Conservation (phyloP, 2,797 vertebrate species). For the Scolopax rusticola region DNA sequence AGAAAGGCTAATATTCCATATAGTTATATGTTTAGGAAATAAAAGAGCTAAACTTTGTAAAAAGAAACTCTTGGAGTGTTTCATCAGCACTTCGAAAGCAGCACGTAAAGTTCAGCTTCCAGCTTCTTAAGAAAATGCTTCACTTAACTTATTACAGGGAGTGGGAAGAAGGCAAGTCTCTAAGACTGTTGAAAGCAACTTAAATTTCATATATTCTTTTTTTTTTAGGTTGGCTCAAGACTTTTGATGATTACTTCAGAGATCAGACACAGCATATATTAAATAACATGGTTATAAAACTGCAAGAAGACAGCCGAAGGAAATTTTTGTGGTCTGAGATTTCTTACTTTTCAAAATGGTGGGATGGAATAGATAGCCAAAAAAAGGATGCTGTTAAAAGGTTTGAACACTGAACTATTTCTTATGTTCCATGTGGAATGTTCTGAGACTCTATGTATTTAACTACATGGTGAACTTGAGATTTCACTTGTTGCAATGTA, state of each 20-base stretch:
- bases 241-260: conserved; percentile 92
- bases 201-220: conserved; percentile 24
- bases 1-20: neutral
- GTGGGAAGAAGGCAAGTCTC: neutral
- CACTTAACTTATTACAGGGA: neutral
- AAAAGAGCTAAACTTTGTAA: neutral
- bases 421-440: neutral
- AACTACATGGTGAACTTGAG: neutral
- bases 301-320: conserved; percentile 85
- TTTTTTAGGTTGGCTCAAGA: conserved; percentile 93
- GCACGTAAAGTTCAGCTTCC: neutral
- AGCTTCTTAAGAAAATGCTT: neutral
- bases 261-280: conserved; percentile 94
- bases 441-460: neutral
- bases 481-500: neutral
- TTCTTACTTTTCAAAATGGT: conserved; percentile 94
- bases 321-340: conserved; percentile 95
- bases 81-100: neutral
- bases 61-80: neutral
- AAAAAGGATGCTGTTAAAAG: conserved; percentile 88
- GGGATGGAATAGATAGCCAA: conserved; percentile 87
- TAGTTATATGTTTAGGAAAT: neutral
- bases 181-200: neutral
- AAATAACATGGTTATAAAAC: conserved; percentile 91
- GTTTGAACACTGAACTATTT: conserved; percentile 75